Base-by-base conservation (phyloP, 2,797 vertebrate genomes). In the Lerista edwardsae region DNA sequence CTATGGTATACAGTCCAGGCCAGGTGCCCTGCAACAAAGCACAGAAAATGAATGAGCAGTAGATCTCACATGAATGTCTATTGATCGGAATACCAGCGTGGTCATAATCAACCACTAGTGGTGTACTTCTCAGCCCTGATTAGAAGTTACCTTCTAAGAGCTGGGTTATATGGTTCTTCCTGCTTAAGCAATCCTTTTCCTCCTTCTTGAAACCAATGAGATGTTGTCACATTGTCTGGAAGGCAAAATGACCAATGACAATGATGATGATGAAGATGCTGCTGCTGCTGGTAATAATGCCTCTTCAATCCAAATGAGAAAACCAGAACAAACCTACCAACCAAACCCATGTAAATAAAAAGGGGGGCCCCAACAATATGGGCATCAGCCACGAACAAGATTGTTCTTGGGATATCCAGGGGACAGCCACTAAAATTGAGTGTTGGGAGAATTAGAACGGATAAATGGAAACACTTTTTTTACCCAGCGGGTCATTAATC, bases 1-100 rank as follows among this genome's bases (percentile, higher is more conserved):
- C 84, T 69, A 36, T 59, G 69, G 84, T 59, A 85, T 69, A 75
- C 51, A 9, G 39, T 67, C 75, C 29, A 31, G 44, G 62, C 36
- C 4, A 31, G n/a, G 67, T 68, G 78, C 39, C 78, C 72, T 68
- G 78, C 31, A 85, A 85, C 62, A 80, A 85, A 74, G 75, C 44
- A 61, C 62, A 75, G 80, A 74, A 80, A 59, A 76, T 76, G 73
- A 76, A 75, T 47, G 79, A 47, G 51, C 75, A 85, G 19, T 61
- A 39, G 72, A 27, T 81, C 47, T 44, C 15, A 57, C 29, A 44
- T 34, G 29, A 74, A 74, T 51, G 15, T 34, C 29, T 80, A 41
- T 67, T 57, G 59, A 74, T 41, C 62, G 31, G 34, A 79, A 51
- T 79, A 67, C n/a, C 65, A 74, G 14, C 34, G 41, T 67, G 61